These are phyloP conservation scores for Limnothrissa miodon DNA, from an alignment of 2,113 vertebrate species.

Conservation along the genomic window DNA sequence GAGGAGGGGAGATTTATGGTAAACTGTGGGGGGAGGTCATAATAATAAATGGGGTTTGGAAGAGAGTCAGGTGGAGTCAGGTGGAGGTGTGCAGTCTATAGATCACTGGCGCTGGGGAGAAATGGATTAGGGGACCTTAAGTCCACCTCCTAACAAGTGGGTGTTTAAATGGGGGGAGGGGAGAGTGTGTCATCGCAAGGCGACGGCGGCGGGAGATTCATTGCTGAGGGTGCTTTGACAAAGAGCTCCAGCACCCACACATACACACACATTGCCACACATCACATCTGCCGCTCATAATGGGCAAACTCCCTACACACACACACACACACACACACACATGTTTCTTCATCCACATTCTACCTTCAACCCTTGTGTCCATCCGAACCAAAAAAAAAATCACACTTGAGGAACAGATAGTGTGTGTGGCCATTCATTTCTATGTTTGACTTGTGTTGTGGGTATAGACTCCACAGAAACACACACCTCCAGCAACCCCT, in stretches of 20 bases:
- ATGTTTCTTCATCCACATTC: background rate
- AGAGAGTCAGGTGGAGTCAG: constrained; percentile 44
- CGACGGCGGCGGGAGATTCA: constrained; percentile 18
- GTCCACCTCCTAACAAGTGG: constrained; percentile 32
- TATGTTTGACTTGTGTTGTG: too few species aligned
- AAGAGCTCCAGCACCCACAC: background rate
- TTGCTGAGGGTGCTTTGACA: background rate
- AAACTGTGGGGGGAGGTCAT: constrained; percentile 37
- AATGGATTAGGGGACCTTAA: constrained; percentile 38
- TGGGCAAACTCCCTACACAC: background rate
- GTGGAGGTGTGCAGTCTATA: constrained; percentile 34
- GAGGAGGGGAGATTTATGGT: constrained; percentile 34
- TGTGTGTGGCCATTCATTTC: background rate
- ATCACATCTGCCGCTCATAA: background rate
- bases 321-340: background rate
- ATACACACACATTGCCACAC: background rate
- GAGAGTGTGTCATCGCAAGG: background rate
- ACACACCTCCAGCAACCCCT: background rate
- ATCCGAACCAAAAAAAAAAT: background rate
- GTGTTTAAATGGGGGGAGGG: background rate
- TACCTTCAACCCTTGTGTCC: background rate
- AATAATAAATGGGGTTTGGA: constrained; percentile 47
- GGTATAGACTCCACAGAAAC: background rate
- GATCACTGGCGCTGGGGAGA: constrained; percentile 41
- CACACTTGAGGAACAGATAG: background rate